phyloP scores from a whole-genome alignment of 2,888 invertebrate genomes.

The Acanthococcus lagerstroemiae region DNA sequence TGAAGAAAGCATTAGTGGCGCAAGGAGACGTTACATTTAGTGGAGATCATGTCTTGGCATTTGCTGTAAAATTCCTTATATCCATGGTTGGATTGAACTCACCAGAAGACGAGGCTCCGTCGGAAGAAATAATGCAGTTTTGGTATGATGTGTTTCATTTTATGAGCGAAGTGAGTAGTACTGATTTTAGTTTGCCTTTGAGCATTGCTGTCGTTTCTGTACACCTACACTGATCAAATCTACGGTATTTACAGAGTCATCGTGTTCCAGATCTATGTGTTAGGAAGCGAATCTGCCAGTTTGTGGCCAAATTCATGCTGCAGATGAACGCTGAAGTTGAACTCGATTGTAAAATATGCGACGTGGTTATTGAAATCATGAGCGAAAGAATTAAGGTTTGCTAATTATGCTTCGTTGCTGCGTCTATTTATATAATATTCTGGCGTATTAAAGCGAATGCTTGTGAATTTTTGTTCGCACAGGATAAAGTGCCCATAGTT shows the following conservation, averaged over 20 bases:
- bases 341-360: conserved; percentile 65
- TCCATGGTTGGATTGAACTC: not conserved
- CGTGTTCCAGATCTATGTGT: conserved; percentile 48
- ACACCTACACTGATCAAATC: no score
- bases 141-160: not conserved
- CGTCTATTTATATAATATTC: not conserved
- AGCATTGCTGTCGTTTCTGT: no score
- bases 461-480: conserved; percentile 37
- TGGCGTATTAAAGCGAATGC: not conserved
- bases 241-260: conserved; percentile 43
- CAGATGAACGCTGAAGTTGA: conserved; percentile 65
- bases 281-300: conserved; percentile 65
- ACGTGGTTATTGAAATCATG: conserved; percentile 60
- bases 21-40: conserved; percentile 55
- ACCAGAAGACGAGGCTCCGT: not conserved
- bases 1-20: conserved; percentile 54
- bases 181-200: not conserved
- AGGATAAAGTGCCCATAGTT: conserved; percentile 65
- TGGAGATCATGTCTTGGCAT: conserved; percentile 58
- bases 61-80: conserved; percentile 54
- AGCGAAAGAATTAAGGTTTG: conserved; percentile 49
- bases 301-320: conserved; percentile 62
- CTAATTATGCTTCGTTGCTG: no score
- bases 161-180: not conserved
- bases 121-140: not conserved